These are phyloP conservation scores for Leptopilina boulardi DNA, from an alignment of 1,140 invertebrate genomes.

Conservation along the genomic window DNA sequence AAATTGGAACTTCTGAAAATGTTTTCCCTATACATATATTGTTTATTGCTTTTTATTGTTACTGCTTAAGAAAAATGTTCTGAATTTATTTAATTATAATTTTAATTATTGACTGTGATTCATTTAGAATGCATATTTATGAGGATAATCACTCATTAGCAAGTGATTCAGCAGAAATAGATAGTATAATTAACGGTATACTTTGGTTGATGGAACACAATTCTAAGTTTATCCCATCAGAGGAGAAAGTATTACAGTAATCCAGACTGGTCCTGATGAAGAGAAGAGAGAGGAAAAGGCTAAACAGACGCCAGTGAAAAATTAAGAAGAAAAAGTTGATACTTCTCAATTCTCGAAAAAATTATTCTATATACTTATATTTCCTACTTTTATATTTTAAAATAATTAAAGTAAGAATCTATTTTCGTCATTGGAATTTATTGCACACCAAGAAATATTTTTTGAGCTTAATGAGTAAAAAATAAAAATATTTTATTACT, in stretches of 20 bases:
- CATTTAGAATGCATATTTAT: slow-evolving; percentile 81
- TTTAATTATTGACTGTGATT: no score
- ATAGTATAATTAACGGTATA: slow-evolving; percentile 81
- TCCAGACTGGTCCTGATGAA: neutral
- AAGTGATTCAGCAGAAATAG: slow-evolving; percentile 79
- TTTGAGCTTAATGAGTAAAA: neutral
- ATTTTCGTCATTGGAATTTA: neutral
- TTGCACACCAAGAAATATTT: neutral
- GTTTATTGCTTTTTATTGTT: no score
- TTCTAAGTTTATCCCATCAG: neutral
- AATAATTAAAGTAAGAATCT: neutral
- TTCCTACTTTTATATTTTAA: neutral
- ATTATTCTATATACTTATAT: no score
- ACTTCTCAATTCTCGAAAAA: neutral
- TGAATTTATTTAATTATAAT: no score
- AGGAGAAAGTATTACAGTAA: neutral
- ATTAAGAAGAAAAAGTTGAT: neutral
- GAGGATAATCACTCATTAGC: slow-evolving; percentile 84
- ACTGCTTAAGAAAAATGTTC: no score
- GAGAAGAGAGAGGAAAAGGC: neutral
- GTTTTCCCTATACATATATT: neutral
- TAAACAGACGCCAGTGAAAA: neutral
- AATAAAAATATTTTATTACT: neutral
- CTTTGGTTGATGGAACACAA: slow-evolving; percentile 80
- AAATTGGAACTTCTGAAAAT: no score